phyloP scores from a whole-genome alignment of 2,888 invertebrate species.

The Shargacucullia verbasci region DNA sequence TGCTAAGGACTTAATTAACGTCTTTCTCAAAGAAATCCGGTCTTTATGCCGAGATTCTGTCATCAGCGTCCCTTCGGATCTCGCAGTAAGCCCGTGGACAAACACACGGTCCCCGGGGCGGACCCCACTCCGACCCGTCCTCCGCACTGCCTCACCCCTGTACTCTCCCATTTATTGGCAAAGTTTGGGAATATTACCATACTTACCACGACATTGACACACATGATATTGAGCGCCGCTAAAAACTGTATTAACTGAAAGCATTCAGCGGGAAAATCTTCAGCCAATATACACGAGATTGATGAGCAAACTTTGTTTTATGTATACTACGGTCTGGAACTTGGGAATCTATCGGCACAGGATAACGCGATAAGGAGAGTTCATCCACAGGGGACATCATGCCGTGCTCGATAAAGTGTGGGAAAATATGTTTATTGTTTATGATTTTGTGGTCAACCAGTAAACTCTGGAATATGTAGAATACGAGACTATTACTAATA shows the following conservation, averaged over 20 bases:
- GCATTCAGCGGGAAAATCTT: conserved; percentile 40
- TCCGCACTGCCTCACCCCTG: not conserved
- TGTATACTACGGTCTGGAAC: conserved; percentile 15
- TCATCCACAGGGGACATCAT: not conserved
- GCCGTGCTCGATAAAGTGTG: not conserved
- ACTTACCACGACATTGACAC: conserved; percentile 65
- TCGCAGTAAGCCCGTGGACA: conserved; percentile 44
- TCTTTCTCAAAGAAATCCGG: conserved; percentile 22
- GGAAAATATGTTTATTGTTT: conserved; percentile 9
- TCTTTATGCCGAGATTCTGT: conserved; percentile 15
- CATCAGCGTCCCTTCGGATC: conserved; percentile 12
- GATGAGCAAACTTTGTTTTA: conserved; percentile 43
- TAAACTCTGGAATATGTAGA: not conserved
- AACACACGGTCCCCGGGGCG: conserved; percentile 26
- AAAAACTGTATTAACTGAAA: conserved; percentile 55
- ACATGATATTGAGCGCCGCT: conserved; percentile 56
- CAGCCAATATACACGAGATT: conserved; percentile 46
- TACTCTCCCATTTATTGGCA: conserved; percentile 63
- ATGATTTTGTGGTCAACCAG: conserved; percentile 1
- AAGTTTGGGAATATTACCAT: conserved; percentile 71
- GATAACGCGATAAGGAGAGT: not conserved
- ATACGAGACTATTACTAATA: not conserved
- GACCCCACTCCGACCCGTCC: not conserved
- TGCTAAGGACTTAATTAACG: conserved; percentile 31
- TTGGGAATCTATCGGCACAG: conserved; percentile 27